phyloP scores from a whole-genome alignment of 1,140 invertebrate species.

The Plutomurus gul region DNA sequence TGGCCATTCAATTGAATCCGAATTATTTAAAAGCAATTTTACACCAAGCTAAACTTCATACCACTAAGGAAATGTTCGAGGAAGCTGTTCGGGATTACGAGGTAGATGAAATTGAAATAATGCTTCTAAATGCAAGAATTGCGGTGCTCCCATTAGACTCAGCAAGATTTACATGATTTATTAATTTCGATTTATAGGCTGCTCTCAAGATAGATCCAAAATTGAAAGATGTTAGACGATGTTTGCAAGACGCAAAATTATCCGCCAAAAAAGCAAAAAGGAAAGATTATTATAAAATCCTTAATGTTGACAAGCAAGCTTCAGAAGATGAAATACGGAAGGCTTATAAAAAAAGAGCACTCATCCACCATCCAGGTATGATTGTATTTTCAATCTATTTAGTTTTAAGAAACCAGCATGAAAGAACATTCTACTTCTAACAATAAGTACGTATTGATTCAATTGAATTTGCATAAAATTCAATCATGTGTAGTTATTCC shows the following conservation, averaged over 20 bases:
- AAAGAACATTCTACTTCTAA: no score
- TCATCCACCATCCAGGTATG: conserved; percentile 81
- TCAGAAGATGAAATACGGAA: conserved; percentile 94
- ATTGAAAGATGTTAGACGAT: conserved; percentile 60
- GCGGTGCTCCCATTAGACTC: neutral
- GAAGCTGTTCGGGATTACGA: conserved; percentile 92
- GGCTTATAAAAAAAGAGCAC: conserved; percentile 88
- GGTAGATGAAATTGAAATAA: conserved; percentile 57
- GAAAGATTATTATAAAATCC: conserved; percentile 86
- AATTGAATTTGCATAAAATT: no score
- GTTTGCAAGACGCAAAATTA: conserved; percentile 83
- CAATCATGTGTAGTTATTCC: no score
- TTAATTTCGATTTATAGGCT: conserved; percentile 35
- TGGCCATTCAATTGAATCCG: conserved; percentile 83
- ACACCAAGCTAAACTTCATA: conserved; percentile 82
- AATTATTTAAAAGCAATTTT: conserved; percentile 88
- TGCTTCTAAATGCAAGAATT: neutral
- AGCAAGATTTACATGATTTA: neutral
- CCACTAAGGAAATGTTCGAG: conserved; percentile 80
- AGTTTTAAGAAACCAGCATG: no score
- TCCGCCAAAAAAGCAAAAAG: conserved; percentile 88
- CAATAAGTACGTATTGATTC: no score
- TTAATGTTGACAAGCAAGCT: conserved; percentile 83
- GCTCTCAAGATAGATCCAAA: conserved; percentile 39
- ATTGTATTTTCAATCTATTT: neutral